These are phyloP conservation scores for Prietella phreatophila DNA, from an alignment of 2,113 vertebrate genomes.

Conservation along the genomic window DNA sequence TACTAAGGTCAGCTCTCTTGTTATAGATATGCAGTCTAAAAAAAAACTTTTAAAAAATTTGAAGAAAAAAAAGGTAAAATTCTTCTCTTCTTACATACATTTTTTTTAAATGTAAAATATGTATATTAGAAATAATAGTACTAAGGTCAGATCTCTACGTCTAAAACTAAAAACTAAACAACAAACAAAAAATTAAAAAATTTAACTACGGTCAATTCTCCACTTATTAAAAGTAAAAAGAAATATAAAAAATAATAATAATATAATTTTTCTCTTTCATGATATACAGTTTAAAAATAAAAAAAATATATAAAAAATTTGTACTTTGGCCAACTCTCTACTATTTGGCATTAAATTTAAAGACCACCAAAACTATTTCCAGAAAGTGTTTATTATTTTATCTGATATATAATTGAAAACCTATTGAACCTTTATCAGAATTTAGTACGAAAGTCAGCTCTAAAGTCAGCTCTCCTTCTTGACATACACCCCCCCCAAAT, in stretches of 20 bases:
- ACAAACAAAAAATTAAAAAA: not conserved
- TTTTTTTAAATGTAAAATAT: no score
- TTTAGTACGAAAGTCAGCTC: no score
- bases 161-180: not conserved
- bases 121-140: not conserved
- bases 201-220: not conserved
- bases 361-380: not conserved
- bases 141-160: not conserved
- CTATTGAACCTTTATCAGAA: no score
- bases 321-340: not conserved
- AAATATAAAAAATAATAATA: not conserved
- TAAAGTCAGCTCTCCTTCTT: no score
- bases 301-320: not conserved
- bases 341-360: not conserved
- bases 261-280: not conserved
- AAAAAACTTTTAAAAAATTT: no score
- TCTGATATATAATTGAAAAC: no score
- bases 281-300: not conserved
- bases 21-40: no score
- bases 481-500: no score
- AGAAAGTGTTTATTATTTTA: not conserved
- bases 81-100: no score
- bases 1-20: no score
- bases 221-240: not conserved
- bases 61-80: no score